These are phyloP conservation scores for Chrysocyon brachyurus DNA, from an alignment of 2,797 vertebrate genomes.

Conservation along the genomic window DNA sequence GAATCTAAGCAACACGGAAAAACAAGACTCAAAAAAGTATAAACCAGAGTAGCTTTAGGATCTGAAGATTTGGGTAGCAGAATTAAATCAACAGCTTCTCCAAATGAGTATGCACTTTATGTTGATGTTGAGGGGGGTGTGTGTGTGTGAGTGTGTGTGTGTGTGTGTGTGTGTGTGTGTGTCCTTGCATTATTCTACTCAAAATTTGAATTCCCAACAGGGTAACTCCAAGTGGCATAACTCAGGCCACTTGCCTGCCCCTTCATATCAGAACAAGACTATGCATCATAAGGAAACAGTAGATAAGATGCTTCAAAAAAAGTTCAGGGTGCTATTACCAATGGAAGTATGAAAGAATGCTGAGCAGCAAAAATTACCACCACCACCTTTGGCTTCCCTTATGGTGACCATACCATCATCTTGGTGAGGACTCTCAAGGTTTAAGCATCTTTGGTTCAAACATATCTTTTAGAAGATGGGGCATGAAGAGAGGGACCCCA, in stretches of 20 bases:
- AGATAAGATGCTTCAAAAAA: background rate
- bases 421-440: background rate
- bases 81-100: background rate
- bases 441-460: slow-evolving; percentile 10
- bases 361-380: background rate
- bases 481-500: background rate
- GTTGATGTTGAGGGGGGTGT: background rate
- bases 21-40: background rate
- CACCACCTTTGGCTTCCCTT: background rate
- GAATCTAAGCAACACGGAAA: background rate
- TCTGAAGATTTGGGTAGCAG: background rate
- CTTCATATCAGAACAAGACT: background rate
- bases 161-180: background rate
- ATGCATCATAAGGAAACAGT: background rate
- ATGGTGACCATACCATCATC: background rate
- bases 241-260: background rate
- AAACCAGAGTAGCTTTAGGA: background rate
- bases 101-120: background rate
- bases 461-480: background rate
- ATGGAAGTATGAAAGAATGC: background rate
- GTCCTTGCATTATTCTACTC: background rate
- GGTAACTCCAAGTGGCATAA: background rate
- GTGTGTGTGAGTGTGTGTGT: background rate
- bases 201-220: slow-evolving; percentile 24
- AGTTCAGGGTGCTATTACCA: background rate